Evolutionary conservation across 2,797 vertebrate genomes (phyloP), one percentile per base, ranked within the genome.

Genomic region (Falco naumanni): DNA sequence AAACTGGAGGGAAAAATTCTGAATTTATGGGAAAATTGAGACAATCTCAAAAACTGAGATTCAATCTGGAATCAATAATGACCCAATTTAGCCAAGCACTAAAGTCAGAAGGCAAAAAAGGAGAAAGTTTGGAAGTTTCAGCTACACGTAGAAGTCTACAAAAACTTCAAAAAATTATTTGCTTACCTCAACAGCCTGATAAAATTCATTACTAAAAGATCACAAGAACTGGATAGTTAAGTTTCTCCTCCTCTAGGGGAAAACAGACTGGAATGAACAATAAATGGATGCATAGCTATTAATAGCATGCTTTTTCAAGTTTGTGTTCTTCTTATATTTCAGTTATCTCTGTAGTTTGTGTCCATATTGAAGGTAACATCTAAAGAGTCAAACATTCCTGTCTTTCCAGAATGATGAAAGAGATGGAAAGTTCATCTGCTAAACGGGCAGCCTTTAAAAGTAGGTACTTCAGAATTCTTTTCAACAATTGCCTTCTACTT

Each of bases 191-290:
- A 84, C 18, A 63, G 22, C 34, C 57, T 95, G 33, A 78, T 63
- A 78, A 87, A 94, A 87, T 59, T 65, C 8, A 37, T 43, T 50
- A 85, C 59, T 84, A 94, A 72, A 86, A 90, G 31, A 75, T 39
- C 51, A 75, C 54, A 93, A 74, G n/a, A 89, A 66, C 4, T 47
- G 34, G 39, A 54, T 25, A 59, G 13, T 5, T 56, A 63, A 47
- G n/a, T 26, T 76, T 57, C 53, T 63, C 14, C 33, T 93, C 37
- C 29, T 84, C 70, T 29, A 63, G 24, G 17, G 31, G 6, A 72
- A 82, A 65, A 53, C 17, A 59, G 34, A 47, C 17, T 19, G 10
- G 13, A 31, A 47, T 24, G 43, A 88, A 70, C n/a, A 89, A 70
- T 25, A 83, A 59, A 77, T 25, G 10, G 28, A 59, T 7, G 9